Evolutionary conservation across 2,888 invertebrate genomes (phyloP).

Genomic region (Perithous albicinctus): DNA sequence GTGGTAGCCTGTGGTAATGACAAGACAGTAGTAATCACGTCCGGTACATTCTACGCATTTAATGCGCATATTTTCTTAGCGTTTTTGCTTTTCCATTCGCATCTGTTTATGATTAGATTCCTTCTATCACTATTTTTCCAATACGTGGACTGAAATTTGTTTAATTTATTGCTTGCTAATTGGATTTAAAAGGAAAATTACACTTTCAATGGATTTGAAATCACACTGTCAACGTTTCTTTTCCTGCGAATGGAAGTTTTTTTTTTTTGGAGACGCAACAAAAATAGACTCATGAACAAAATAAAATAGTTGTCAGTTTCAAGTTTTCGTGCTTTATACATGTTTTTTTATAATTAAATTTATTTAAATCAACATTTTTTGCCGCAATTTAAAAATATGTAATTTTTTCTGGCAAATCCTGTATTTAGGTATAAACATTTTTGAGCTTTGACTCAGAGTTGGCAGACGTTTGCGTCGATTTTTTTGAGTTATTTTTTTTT

Average conservation of each 20-base stretch:
- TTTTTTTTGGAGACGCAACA: too few relatives aligned
- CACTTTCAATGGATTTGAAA: not conserved
- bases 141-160: not conserved
- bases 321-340: too few relatives aligned
- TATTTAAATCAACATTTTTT: too few relatives aligned
- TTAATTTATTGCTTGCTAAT: not conserved
- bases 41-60: conserved; percentile 45
- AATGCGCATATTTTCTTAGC: conserved; percentile 12
- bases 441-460: too few relatives aligned
- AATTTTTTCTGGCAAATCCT: not conserved
- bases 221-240: too few relatives aligned
- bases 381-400: not conserved
- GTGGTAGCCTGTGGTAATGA: conserved; percentile 47
- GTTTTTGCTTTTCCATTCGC: conserved; percentile 4
- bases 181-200: not conserved
- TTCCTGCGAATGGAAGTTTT: too few relatives aligned
- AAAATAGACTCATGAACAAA: too few relatives aligned
- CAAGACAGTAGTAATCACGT: conserved; percentile 75
- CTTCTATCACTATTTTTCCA: not conserved
- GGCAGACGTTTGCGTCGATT: too few relatives aligned
- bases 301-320: too few relatives aligned
- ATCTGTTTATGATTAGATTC: conserved; percentile 12
- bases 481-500: too few relatives aligned
- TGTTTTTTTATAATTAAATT: too few relatives aligned
- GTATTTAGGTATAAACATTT: too few relatives aligned